Evolutionary conservation across 2,888 invertebrate species (phyloP), one percentile per base, ranked within the genome.

Genomic region (Drosophila nigritarsus): DNA sequence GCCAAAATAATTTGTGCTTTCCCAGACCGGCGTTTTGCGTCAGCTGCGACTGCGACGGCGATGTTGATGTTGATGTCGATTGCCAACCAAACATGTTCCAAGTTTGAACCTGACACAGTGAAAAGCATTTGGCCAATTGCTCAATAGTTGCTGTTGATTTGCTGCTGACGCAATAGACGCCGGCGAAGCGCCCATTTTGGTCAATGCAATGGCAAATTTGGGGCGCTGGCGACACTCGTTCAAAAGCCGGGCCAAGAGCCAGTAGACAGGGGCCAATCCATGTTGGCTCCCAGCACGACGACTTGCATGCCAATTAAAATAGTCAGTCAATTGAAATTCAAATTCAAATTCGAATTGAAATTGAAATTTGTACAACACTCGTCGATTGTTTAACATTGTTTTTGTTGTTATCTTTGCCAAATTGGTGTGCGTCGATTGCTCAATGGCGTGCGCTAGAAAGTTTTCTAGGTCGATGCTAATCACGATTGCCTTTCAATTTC

Each of bases 71-170:
- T 15, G 34, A 48, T 30, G 30, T 30, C 36, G 30, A 38, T 66
- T 66, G 49, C 20, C 72, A 50, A 34, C 70, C 66, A 48, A 65
- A 71, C 78, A 74, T 56, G 69, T 66, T 67, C 65, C 75, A 72
- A 65, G 66, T 83, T 83, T 85, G 85, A 85, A 85, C 85, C 85
- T 85, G 85, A 85, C 85, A 85, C 56, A 88, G 84, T 88, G 83
- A 71, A 86, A 81, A 72, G 66, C 76, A 64, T 73, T 88, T 86
- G 77, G 77, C 71, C 88, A 84, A 88, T 88, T 88, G 83, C 88
- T 79, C 87, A 84, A 84, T 83, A 69, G 78, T 56, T 65, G 60
- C 58, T 51, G 63, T 54, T 55, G 75, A 36, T 55, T 53, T 40
- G 54, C 60, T 56, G 73, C 78, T 84, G 84, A 84, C 84, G 84